Base-by-base conservation (phyloP, 1,140 invertebrate genomes). In the Zaprionus kolodkinae region DNA sequence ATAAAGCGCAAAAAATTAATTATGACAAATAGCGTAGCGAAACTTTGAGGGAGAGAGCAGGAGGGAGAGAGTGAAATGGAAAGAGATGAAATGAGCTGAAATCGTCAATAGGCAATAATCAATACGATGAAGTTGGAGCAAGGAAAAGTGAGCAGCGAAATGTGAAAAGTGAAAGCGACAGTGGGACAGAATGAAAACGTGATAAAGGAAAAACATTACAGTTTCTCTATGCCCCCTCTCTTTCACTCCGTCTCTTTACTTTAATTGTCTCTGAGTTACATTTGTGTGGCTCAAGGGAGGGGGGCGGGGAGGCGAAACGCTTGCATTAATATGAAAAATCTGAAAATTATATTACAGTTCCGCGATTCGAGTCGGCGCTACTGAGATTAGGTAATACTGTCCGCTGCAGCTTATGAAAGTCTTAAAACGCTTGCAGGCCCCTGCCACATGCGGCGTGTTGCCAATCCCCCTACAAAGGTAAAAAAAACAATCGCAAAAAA, bases 141-240 rank as follows among this genome's bases (percentile, higher is more conserved):
- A 62, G 71, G 81, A 81, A 88, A 88, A 87, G 85, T 80, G 60
- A 79, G 64, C 63, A 73, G 66, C 72, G 63, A 72, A 73, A 71
- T 17, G 81, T 5, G 69, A 87, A 88, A 88, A 88, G 84, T 88
- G 84, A 89, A 88, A 88, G 84, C 85, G 63, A 65, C 57, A 48
- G 54, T 61, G 33, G 21, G 36, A 35, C 70, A 80, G 75, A 69
- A 78, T 77, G 65, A 65, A 73, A 69, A 74, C 70, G 67, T 45
- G 45, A 54, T 54, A 74, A 72, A 69, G 52, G 57, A 72, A 79
- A 66, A 62, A 76, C 43, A 21, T 35, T 50, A 62, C 12, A 48
- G 1, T 55, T 45, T 43, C 38, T 40, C 56, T 56, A 15, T 57
- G 5, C n/a, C 2, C 40, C 2, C 40, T 3, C 2, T 2, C n/a